These are phyloP conservation scores for Drosophila cardini DNA, from an alignment of 1,140 invertebrate genomes.

Conservation along the genomic window DNA sequence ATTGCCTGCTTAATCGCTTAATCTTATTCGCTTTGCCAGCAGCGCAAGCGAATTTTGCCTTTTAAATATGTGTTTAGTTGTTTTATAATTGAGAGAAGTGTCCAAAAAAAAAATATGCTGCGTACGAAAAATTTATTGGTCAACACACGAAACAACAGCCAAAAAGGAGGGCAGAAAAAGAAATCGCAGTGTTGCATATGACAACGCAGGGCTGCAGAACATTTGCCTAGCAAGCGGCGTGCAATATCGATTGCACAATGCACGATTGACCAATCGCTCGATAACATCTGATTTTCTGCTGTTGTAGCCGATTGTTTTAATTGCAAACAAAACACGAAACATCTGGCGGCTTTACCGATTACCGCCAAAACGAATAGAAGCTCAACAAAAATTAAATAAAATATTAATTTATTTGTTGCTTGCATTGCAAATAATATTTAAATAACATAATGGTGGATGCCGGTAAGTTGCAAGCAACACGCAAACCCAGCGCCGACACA, in stretches of 20 bases:
- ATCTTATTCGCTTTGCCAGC: slow-evolving; percentile 34
- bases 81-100: slow-evolving; percentile 68
- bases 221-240: not conserved
- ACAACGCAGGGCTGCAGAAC: slow-evolving; percentile 28
- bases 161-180: slow-evolving; percentile 68
- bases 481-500: slow-evolving; percentile 59
- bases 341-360: not conserved
- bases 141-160: slow-evolving; percentile 78
- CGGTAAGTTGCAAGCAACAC: slow-evolving; percentile 15
- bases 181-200: slow-evolving; percentile 65
- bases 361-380: slow-evolving; percentile 25
- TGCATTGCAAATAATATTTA: not conserved
- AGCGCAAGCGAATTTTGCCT: slow-evolving; percentile 26
- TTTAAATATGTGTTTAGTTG: slow-evolving; percentile 51
- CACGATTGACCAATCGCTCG: slow-evolving; percentile 5
- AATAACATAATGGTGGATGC: slow-evolving; percentile 27
- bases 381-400: not conserved
- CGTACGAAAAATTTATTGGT: slow-evolving; percentile 77
- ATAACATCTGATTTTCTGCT: not conserved
- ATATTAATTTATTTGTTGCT: not conserved
- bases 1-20: slow-evolving; percentile 31
- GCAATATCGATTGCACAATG: slow-evolving; percentile 23
- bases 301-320: slow-evolving; percentile 11
- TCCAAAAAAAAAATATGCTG: slow-evolving; percentile 59
- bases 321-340: slow-evolving; percentile 7